A percentile compares a stretch with the other conserved stretches of the same genome.
phyloP scores from a whole-genome alignment of 2,113 vertebrate species.

The Trochalopteron elliotii region DNA sequence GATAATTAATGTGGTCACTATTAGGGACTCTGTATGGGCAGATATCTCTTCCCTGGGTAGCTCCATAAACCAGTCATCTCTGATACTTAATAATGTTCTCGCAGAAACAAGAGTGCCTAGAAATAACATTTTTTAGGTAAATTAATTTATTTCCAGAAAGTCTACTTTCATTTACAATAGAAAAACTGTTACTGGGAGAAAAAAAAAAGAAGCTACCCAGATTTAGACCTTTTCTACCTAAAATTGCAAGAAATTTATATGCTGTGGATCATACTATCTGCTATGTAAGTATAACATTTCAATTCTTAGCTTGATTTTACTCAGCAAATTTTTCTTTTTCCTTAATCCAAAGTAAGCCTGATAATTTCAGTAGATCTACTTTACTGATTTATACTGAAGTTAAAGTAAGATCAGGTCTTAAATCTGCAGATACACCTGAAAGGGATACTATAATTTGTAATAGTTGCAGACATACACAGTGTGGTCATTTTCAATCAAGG shows the following conservation, averaged over 20 bases:
- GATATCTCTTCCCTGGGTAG: neutral
- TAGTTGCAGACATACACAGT: neutral
- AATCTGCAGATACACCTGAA: neutral
- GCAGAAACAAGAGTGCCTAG: neutral
- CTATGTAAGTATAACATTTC: neutral
- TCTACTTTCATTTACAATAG: neutral
- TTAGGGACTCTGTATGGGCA: neutral
- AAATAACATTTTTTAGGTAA: neutral
- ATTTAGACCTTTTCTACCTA: neutral
- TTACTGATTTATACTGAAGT: neutral
- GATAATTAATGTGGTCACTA: neutral
- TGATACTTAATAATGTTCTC: neutral
- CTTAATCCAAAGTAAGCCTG: neutral
- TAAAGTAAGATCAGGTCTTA: neutral
- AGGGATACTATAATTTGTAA: neutral
- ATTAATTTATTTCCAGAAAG: neutral
- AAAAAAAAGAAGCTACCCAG: neutral
- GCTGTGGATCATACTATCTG: neutral
- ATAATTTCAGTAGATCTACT: neutral
- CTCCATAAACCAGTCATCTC: neutral
- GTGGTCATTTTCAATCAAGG: slow-evolving; percentile 17
- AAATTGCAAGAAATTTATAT: neutral
- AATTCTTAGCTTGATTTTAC: neutral
- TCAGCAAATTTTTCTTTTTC: neutral
- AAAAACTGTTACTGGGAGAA: neutral